Conservation (phyloP, 2,113 vertebrate species). For the Saccopteryx bilineata region DNA sequence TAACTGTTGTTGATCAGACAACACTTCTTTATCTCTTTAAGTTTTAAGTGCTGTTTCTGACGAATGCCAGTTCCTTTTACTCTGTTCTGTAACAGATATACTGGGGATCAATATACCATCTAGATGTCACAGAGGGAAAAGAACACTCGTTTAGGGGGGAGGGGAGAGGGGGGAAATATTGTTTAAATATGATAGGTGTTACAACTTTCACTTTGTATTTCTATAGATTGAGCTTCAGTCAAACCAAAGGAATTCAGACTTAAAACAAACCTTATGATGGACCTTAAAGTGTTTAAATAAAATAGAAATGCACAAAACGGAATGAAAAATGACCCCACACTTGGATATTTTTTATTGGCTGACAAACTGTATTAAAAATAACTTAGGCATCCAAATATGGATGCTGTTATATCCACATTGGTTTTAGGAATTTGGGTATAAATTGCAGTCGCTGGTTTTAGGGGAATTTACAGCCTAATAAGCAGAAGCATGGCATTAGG, state of each 20-base stretch:
- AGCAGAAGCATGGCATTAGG: not conserved
- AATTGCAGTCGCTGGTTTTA: not conserved
- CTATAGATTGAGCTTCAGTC: conserved; percentile 22
- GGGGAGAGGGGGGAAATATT: not conserved
- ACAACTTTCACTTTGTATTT: conserved; percentile 51
- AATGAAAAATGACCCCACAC: not conserved
- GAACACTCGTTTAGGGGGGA: not conserved
- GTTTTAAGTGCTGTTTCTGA: conserved; percentile 83
- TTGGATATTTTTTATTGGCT: not conserved
- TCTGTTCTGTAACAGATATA: conserved; percentile 79
- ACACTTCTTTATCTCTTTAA: conserved; percentile 81
- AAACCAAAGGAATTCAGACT: conserved; percentile 40
- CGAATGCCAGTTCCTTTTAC: conserved; percentile 78
- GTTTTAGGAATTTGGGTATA: not conserved
- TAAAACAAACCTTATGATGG: conserved; percentile 32
- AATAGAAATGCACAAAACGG: conserved; percentile 54
- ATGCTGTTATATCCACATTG: not conserved
- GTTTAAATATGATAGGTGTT: conserved; percentile 39
- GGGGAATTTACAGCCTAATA: not conserved
- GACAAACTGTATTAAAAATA: conserved; percentile 22
- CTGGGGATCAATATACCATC: conserved; percentile 76
- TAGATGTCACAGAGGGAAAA: conserved; percentile 66
- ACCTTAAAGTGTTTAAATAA: conserved; percentile 81
- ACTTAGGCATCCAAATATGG: not conserved
- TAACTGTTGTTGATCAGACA: conserved; percentile 83